Evolutionary conservation across 2,888 invertebrate genomes (phyloP), one percentile per base, ranked within the genome.

Genomic region (Drosophila prolongata): DNA sequence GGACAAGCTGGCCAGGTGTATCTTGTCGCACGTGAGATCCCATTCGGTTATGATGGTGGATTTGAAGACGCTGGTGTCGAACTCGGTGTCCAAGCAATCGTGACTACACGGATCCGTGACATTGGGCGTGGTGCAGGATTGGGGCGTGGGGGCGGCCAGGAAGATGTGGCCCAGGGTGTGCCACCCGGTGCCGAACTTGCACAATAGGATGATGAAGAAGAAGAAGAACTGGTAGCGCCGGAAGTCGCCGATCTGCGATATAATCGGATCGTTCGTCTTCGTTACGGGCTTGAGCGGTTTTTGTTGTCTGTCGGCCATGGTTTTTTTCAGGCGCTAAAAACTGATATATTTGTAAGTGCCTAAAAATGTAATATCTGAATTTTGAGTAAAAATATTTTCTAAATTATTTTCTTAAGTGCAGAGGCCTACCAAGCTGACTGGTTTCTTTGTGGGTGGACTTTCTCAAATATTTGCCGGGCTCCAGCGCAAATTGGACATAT

Each of bases 101-200:
- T 85, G 79, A 1, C 92, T 90, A 82, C 95, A 95, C 0, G 88
- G 79, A 38, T 92, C 90, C 2, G 93, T 93, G 0, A 66, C 66
- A 35, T 86, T 87, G 1, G n/a, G 72, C 0, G 88, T 52, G n/a
- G 35, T 85, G 84, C 95, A 95, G 19, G 93, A 93, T 81, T 93
- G 94, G 16, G 93, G 92, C 58, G 94, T 94, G 0, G 95, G 94
- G 0, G 96, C 96, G 6, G 96, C 95, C 72, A 96, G 93, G 87
- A 96, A 96, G 66, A 96, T 95, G 71, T 96, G 96, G 73, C 95
- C 95, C 90, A 96, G 93, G 85, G 96, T 96, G 89, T 96, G 96
- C 96, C 96, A 96, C 0, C 96, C 96, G 0, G 96, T 95, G 0
- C 96, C 96, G 87, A 96, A 95, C 91, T 96, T 96, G 58, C 95